Evolutionary conservation across 1,140 invertebrate genomes (phyloP), one percentile per base, ranked within the genome.

Genomic region (Periplaneta americana): DNA sequence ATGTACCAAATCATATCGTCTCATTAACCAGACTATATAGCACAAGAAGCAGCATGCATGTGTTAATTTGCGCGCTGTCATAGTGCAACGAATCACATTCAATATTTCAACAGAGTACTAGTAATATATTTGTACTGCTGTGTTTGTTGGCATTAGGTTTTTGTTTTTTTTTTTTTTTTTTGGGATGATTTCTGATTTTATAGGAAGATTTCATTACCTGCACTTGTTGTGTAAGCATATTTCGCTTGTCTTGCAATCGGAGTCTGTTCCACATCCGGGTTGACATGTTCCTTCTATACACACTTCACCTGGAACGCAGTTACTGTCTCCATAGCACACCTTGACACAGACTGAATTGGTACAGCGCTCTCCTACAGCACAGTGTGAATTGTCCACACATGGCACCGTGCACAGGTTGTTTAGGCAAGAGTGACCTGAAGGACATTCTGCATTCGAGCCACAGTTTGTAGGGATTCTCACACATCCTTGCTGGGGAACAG

Each of bases 401-500:
- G 93, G 92, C 17, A 95, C 91, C 85, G 94, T 93, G 84, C 96
- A 97, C 81, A 93, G 89, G 39, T 93, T 92, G 18, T 91, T 92
- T 33, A 94, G 91, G 86, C 96, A 97, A 86, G 93, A 90, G 83
- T 95, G 94, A 78, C 92, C 92, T 18, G 88, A 88, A 1, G 94
- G 92, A 86, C 96, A 97, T 77, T 94, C 91, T 22, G 82, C 82
- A 34, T 91, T 91, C 74, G 90, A 90, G 79, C 89, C 89, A 85
- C 96, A 97, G 13, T 89, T 85, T 48, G 88, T 89, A 18, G 94
- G 93, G 80, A 95, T 92, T 84, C 96, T 88, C 17, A 96, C 93
- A 85, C 96, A 98, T 4, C 96, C 96, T 88, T 97, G 94, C 86
- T 96, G 91, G 6, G 96, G 93, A n/a, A 93, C 95, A n/a, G 96